A percentile compares a stretch with the other conserved stretches of the same genome.
Evolutionary conservation across 2,797 vertebrate species (phyloP).

Genomic region (Chloroceryle amazona): DNA sequence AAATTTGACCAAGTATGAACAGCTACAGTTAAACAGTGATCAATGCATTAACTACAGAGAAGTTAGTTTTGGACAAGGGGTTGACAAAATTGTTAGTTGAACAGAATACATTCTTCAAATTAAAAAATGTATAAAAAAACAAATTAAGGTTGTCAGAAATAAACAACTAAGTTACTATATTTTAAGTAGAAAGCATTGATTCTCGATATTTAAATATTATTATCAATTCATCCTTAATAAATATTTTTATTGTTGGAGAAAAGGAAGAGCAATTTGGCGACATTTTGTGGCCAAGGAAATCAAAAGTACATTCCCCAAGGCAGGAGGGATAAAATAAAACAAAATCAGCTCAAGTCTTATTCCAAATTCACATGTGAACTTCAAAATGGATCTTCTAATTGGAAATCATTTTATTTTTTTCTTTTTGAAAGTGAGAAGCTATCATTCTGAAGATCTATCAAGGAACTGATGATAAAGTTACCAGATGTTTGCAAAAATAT

Average conservation of each 20-base stretch:
- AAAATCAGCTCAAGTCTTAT: neutral
- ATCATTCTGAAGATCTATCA: neutral
- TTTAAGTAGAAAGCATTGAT: neutral
- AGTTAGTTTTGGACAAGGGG: neutral
- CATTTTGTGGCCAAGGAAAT: neutral
- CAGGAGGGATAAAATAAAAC: accelerated
- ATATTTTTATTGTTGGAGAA: neutral
- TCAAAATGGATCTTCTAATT: neutral
- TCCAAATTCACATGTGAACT: neutral
- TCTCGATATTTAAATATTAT: neutral
- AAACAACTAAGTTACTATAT: neutral
- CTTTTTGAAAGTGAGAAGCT: neutral
- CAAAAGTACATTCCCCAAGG: neutral
- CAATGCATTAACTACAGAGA: neutral
- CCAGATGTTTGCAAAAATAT: neutral
- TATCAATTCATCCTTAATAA: neutral
- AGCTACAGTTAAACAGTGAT: neutral
- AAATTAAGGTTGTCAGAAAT: neutral
- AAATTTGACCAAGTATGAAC: neutral
- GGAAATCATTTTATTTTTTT: neutral
- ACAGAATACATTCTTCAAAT: neutral
- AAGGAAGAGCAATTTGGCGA: neutral
- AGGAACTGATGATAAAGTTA: neutral
- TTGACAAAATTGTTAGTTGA: neutral
- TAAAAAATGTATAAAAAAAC: neutral